Base-by-base conservation (phyloP, 35 echinoderm and acorn worm species). In the Diadema setosum region DNA sequence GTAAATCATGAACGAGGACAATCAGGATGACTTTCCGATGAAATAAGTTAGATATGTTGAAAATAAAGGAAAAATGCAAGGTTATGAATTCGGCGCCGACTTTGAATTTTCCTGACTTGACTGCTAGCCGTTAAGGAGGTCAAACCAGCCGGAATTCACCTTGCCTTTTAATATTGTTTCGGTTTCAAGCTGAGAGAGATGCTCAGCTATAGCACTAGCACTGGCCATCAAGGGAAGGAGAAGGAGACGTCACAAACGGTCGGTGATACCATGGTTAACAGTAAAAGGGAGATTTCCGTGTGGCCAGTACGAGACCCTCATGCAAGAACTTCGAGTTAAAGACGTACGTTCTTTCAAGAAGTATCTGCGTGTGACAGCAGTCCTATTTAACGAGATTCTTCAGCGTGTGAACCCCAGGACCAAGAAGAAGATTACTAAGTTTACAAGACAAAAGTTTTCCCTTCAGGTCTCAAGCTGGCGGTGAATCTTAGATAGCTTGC, bases 401-500 rank as follows among this genome's bases (percentile, higher is more conserved):
- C 2, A 2, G 24, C 27, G 39, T 17, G 70, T 88, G 23, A 24
- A 4, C 6, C 74, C 74, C 2, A 35, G 44, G 35, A 89, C 82
- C 3, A 7, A 2, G 49, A 89, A 89, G 39, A 25, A 89, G 37
- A 63, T 82, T 61, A 89, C 87, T 14, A 82, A 2, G 55, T 42
- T 89, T 45, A 89, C 74, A 39, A 32, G 11, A n/a, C n/a, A n/a
- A n/a, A n/a, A 0, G 23, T 76, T 3, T 32, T 89, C 21, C 24
- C 73, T 57, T 31, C 87, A 63, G 75, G 75, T 11, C 33, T 46
- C 20, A 45, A 41, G 24, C 82, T 91, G 60, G 89, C 89, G 5
- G 18, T 85, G n/a, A 91, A 81, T 5, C 89, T 91, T 17, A 67
- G 89, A 86, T 91, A 48, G 41, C 42, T 91, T 4, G 89, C 89